Base-by-base conservation (phyloP, 2,113 vertebrate species). In the Ophthalmolycus amberensis region DNA sequence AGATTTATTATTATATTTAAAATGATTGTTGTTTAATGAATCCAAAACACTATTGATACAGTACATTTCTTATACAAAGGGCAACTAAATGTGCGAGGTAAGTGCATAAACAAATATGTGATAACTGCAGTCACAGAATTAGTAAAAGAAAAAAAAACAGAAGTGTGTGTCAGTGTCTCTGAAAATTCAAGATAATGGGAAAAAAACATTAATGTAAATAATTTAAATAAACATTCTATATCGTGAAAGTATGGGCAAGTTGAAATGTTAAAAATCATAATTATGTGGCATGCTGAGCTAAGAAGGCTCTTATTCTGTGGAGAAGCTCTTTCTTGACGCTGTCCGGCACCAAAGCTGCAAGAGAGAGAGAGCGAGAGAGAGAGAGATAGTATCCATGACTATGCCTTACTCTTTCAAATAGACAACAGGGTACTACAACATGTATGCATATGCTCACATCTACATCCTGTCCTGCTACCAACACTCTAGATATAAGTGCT, bases 311-410 rank as follows among this genome's bases (percentile, higher is more conserved):
- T 96, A 99, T 99, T 96, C 97, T 97, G 86, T 98, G 98, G 79
- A 99, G 95, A 75, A 99, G 97, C 73, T 99, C 98, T 87, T 99
- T 99, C 94, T 99, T 99, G 88, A 99, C 98, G 66, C 98, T 99
- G 95, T 99, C 98, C 80, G 98, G 98, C 82, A 99, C 98, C 94
- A 98, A 95, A 14, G 96, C 98, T 99, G 95, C 89, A 96, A 91
- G 81, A 85, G 82, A 87, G 10, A 80, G 54, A 74, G n/a, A 66
- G 32, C 54, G 44, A 50, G n/a, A 66, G n/a, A 67, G 37, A 67
- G 32, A 32, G 3, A 32, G 29, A 32, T 2, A 29, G 27, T 2
- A 46, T 22, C 12, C 16, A 50, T 16, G 0, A 67, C 12, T 48
- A 18, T 3, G 11, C 44, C 16, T 32, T 12, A 5, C 25, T 10